phyloP scores from a whole-genome alignment of 64 coral and sea anemone genomes.

The Orbicella faveolata region DNA sequence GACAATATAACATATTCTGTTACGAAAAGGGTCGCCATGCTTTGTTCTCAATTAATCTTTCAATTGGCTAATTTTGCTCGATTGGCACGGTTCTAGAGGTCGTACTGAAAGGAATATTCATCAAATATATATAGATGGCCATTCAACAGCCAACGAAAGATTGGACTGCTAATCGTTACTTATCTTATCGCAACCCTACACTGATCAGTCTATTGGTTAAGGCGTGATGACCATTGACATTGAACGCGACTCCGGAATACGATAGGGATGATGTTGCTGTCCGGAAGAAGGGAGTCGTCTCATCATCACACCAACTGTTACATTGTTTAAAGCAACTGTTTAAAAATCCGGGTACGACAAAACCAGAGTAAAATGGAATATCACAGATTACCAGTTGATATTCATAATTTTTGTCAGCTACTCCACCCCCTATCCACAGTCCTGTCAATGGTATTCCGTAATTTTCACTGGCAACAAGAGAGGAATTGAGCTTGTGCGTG shows the following conservation, averaged over 20 bases:
- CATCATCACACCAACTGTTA: constrained; percentile 22
- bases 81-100: too few species aligned
- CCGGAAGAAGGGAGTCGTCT: constrained; percentile 5
- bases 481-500: neutral
- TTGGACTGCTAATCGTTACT: too few species aligned
- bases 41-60: too few species aligned
- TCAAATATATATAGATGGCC: too few species aligned
- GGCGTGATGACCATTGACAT: neutral
- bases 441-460: neutral
- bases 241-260: constrained; percentile 28
- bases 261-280: neutral
- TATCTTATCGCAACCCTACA: constrained; percentile 15
- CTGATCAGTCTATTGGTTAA: constrained; percentile 1
- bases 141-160: too few species aligned
- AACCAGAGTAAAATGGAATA: neutral
- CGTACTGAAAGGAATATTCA: neutral
- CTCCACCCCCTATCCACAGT: neutral
- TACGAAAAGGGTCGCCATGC: too few species aligned
- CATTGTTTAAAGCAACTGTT: constrained; percentile 28
- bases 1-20: too few species aligned
- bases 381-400: constrained; percentile 52
- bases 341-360: neutral
- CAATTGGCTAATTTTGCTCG: too few species aligned
- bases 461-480: constrained; percentile 2
- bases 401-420: constrained; percentile 15